phyloP scores from a whole-genome alignment of 2,113 vertebrate genomes.

The Alosa alosa region DNA sequence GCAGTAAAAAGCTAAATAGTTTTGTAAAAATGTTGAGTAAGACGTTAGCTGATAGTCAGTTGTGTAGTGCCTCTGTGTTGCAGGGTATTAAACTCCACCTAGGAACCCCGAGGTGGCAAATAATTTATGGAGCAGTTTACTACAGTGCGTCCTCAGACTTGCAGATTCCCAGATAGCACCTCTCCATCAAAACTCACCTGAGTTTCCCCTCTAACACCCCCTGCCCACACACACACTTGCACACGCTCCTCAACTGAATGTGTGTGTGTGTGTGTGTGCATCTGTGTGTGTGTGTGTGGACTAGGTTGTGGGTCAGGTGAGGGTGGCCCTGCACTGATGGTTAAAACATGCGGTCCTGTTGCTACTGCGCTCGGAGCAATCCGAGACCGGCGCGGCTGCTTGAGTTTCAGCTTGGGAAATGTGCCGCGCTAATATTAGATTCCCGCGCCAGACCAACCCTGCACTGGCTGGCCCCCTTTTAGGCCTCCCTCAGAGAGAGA shows the following conservation, averaged over 20 bases:
- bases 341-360: slow-evolving; percentile 57
- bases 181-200: not conserved
- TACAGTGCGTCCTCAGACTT: not conserved
- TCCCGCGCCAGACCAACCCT: slow-evolving; percentile 40
- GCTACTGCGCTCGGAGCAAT: slow-evolving; percentile 66
- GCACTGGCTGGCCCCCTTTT: not conserved
- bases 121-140: not conserved
- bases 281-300: not conserved
- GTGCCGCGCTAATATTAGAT: slow-evolving; percentile 80
- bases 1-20: too few species aligned
- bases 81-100: too few species aligned
- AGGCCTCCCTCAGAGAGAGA: not conserved
- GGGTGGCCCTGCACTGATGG: slow-evolving; percentile 41
- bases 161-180: not conserved
- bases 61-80: too few species aligned
- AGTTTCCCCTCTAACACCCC: not conserved
- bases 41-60: too few species aligned
- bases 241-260: not conserved
- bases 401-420: slow-evolving; percentile 73
- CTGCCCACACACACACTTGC: not conserved
- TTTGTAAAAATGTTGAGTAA: too few species aligned
- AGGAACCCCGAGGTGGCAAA: not conserved
- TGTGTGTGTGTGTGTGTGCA: not conserved
- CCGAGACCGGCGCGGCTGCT: slow-evolving; percentile 58
- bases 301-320: not conserved